These are phyloP conservation scores for Yponomeuta sedellus DNA, from an alignment of 2,888 invertebrate species.

Conservation along the genomic window DNA sequence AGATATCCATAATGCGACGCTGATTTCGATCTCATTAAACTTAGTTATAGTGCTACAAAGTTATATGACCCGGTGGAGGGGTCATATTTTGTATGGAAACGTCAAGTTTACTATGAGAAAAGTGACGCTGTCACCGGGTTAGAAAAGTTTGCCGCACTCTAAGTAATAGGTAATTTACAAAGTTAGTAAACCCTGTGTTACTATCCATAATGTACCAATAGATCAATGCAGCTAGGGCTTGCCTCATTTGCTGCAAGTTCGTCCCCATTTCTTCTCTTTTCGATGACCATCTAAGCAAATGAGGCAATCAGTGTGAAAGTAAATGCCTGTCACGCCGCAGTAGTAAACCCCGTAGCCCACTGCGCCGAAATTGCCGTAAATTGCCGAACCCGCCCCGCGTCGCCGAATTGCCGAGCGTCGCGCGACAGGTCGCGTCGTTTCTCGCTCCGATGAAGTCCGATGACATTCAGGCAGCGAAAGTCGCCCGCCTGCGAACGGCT, in stretches of 20 bases:
- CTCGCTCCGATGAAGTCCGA: conserved; percentile 11
- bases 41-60: no score
- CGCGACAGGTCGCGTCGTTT: conserved; percentile 1
- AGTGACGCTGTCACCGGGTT: no score
- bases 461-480: conserved; percentile 8
- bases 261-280: not conserved
- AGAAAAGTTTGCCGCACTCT: no score
- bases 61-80: no score
- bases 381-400: not conserved
- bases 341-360: not conserved
- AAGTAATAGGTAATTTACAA: no score
- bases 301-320: not conserved
- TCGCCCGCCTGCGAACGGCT: not conserved
- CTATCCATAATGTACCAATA: no score
- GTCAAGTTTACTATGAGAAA: no score
- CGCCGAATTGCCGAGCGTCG: not conserved
- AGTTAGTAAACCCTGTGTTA: no score
- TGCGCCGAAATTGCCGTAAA: not conserved
- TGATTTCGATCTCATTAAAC: no score
- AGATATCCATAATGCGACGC: no score
- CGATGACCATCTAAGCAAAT: not conserved
- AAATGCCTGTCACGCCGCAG: not conserved
- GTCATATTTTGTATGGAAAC: no score
- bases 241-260: not conserved
- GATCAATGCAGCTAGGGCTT: not conserved